Evolutionary conservation across 2,113 vertebrate species (phyloP).

Genomic region (Taurulus bubalis): DNA sequence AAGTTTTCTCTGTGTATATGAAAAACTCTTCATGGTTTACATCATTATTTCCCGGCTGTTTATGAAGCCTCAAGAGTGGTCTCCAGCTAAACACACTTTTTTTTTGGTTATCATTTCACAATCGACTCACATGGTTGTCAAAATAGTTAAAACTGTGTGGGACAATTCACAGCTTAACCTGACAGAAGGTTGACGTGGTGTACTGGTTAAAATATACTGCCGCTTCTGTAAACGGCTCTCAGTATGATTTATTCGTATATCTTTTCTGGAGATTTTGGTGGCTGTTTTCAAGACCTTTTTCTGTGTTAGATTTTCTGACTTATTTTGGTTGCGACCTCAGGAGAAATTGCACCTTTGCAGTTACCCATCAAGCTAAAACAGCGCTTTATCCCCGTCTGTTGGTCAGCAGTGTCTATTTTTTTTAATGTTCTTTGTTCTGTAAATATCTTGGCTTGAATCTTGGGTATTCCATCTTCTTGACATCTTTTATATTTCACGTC

Average conservation of each 20-base stretch:
- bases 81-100: neutral
- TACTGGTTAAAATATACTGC: neutral
- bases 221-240: neutral
- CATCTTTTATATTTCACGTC: conserved; percentile 60
- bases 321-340: neutral
- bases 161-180: neutral
- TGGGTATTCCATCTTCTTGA: conserved; percentile 27
- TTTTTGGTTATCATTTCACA: neutral
- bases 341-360: neutral
- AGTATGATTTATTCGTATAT: neutral
- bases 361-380: neutral
- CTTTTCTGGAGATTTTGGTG: neutral
- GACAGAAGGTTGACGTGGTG: neutral
- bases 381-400: neutral
- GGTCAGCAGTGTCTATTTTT: neutral
- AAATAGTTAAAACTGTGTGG: neutral
- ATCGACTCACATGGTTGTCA: neutral
- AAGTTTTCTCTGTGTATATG: neutral
- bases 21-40: neutral
- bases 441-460: conserved; percentile 22
- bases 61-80: neutral
- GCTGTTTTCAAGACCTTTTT: neutral
- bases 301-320: neutral
- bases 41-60: neutral
- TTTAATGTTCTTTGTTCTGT: conserved; percentile 6